Percentiles rank a stretch among this genome's conserved stretches.
Conservation (phyloP, 2,113 vertebrate genomes). For the Pseudorectes ferrugineus region DNA sequence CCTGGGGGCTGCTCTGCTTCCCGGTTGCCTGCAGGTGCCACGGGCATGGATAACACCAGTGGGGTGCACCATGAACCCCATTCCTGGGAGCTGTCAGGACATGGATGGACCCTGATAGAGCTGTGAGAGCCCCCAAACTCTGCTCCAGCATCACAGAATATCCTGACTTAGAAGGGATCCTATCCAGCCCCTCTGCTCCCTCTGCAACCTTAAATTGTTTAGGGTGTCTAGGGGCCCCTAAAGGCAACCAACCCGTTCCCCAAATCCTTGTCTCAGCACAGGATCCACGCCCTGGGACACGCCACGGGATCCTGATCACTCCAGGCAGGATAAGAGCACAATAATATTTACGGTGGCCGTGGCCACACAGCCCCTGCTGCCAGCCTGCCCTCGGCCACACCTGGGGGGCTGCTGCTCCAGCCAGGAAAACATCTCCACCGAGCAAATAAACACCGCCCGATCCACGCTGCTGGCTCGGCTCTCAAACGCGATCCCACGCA, state of each 20-base stretch:
- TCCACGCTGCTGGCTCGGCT: background rate
- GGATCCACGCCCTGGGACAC: background rate
- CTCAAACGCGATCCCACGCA: background rate
- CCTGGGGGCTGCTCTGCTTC: background rate
- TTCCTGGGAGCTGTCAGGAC: background rate
- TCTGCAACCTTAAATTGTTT: background rate
- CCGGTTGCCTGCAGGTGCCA: background rate
- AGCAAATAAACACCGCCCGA: background rate
- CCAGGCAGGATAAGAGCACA: background rate
- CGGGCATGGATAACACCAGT: accelerated
- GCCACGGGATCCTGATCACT: accelerated
- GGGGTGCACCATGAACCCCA: background rate
- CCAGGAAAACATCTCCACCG: slow-evolving; percentile 5
- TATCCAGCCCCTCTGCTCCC: background rate
- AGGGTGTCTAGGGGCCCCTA: background rate
- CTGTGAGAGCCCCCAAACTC: background rate
- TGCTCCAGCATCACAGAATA: background rate
- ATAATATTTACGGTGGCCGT: background rate
- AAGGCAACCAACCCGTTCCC: background rate
- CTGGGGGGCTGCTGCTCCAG: background rate
- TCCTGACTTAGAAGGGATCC: background rate
- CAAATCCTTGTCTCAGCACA: background rate
- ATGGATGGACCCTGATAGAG: accelerated
- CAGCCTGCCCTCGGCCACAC: background rate
- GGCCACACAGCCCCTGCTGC: background rate